phyloP scores from a whole-genome alignment of 2,113 vertebrate genomes.

The Cervus canadensis region DNA sequence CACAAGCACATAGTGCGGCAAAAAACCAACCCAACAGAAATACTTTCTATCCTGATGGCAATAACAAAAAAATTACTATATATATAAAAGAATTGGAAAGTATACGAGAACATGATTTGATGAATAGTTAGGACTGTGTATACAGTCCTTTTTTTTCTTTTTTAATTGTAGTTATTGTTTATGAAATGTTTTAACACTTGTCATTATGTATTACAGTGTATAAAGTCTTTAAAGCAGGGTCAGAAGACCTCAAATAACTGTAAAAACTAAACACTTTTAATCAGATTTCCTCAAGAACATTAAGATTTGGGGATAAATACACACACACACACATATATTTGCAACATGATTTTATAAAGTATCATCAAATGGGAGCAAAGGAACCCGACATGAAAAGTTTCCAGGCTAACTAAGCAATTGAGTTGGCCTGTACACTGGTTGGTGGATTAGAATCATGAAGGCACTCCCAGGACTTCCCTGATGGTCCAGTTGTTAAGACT shows the following conservation, averaged over 20 bases:
- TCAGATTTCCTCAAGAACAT: background rate
- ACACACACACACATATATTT: background rate
- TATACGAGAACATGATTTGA: background rate
- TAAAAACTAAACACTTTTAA: background rate
- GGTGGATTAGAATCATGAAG: background rate
- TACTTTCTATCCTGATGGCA: background rate
- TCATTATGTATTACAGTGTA: background rate
- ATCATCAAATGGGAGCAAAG: background rate
- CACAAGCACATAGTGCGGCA: background rate
- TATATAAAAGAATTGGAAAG: background rate
- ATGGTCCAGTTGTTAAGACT: background rate
- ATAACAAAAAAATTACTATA: background rate
- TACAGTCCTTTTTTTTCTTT: background rate
- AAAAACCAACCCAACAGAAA: background rate
- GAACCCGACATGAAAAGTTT: background rate
- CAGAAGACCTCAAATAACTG: background rate
- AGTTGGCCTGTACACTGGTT: background rate
- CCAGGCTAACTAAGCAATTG: background rate
- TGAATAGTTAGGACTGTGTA: background rate
- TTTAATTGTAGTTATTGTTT: background rate
- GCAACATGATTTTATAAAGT: background rate
- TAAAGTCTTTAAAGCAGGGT: slow-evolving; percentile 10
- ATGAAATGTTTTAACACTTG: background rate
- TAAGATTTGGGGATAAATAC: background rate
- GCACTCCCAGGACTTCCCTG: background rate